Percentiles rank a stretch among this genome's conserved stretches.
Conservation (phyloP, 1,140 invertebrate species). For the Drosophila subobscura region DNA sequence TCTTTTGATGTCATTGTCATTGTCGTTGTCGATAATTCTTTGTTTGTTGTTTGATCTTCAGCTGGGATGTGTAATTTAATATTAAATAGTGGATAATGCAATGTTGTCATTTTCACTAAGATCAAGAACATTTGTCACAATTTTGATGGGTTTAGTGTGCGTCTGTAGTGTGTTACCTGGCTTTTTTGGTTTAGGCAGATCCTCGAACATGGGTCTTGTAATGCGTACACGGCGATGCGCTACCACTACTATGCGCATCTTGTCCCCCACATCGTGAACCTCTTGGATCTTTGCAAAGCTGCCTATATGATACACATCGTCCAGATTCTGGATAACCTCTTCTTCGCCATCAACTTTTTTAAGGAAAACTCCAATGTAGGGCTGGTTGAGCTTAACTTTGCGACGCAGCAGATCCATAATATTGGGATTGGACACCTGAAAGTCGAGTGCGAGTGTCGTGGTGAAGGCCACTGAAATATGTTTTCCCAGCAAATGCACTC, state of each 20-base stretch:
- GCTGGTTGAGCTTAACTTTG: conserved; percentile 98
- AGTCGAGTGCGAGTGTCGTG: neutral
- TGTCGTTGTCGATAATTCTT: too few relatives aligned
- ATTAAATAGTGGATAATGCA: conserved; percentile 83
- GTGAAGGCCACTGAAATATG: neutral
- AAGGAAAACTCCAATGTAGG: conserved; percentile 98
- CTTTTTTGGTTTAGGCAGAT: conserved; percentile 85
- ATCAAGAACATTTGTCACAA: conserved; percentile 62
- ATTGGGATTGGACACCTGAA: conserved; percentile 92
- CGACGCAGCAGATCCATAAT: conserved; percentile 95
- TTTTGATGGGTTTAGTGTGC: conserved; percentile 37
- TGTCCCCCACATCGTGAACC: conserved; percentile 97
- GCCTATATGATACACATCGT: conserved; percentile 96
- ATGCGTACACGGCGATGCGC: conserved; percentile 95
- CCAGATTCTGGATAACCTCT: conserved; percentile 93
- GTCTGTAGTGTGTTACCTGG: conserved; percentile 45
- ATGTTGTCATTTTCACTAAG: conserved; percentile 83
- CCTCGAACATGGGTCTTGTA: conserved; percentile 90
- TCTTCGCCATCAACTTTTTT: conserved; percentile 96
- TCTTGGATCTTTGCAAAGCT: conserved; percentile 99
- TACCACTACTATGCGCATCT: conserved; percentile 95
- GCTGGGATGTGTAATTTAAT: conserved; percentile 83
- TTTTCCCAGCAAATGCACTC: conserved; percentile 28
- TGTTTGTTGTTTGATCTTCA: conserved; percentile 71
- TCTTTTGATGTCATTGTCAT: too few relatives aligned